A percentile compares a stretch with the other conserved stretches of the same genome.
phyloP scores from a whole-genome alignment of 2,797 vertebrate species.

The Tapirus indicus region DNA sequence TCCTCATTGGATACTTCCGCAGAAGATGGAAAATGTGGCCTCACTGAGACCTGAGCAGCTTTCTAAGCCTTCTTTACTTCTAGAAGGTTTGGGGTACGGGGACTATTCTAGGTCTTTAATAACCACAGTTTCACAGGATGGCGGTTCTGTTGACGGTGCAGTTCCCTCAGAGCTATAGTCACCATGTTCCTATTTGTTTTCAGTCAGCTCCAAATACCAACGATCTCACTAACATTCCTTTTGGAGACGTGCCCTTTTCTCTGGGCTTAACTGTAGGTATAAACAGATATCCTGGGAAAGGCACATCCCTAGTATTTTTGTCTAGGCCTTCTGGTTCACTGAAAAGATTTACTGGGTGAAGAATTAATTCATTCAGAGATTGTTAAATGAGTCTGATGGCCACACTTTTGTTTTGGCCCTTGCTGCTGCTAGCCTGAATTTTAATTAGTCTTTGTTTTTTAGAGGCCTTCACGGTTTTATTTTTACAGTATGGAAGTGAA shows the following conservation, averaged over 20 bases:
- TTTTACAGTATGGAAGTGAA: background rate
- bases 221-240: background rate
- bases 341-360: background rate
- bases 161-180: background rate
- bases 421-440: background rate
- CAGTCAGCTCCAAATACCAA: background rate
- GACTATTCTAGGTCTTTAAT: background rate
- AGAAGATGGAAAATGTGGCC: background rate
- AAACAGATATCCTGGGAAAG: background rate
- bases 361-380: background rate
- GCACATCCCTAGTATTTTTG: background rate
- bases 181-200: background rate
- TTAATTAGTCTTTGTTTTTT: slow-evolving; percentile 17
- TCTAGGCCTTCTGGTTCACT: background rate
- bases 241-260: background rate
- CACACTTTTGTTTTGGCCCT: background rate
- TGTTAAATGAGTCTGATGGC: background rate
- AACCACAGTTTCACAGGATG: background rate
- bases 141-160: background rate
- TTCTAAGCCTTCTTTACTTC: background rate
- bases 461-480: background rate
- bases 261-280: background rate
- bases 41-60: background rate
- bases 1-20: background rate
- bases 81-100: background rate